Conservation (phyloP, 2,113 vertebrate species). For the Daubentonia madagascariensis region DNA sequence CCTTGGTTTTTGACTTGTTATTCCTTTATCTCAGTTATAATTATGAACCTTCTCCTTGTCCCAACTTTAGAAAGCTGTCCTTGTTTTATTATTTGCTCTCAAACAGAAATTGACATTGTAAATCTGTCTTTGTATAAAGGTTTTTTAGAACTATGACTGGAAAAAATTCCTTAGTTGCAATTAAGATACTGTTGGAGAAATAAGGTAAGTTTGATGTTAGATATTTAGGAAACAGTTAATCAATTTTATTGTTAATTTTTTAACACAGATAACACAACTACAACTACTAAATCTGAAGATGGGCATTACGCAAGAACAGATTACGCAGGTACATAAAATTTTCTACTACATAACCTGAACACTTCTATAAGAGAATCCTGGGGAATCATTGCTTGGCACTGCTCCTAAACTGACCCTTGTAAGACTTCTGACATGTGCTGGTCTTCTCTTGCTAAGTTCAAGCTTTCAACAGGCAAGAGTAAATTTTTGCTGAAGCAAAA, state of each 20-base stretch:
- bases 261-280: constrained; percentile 90
- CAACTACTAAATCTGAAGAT: constrained; percentile 92
- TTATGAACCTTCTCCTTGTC: not conserved
- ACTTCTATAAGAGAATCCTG: not conserved
- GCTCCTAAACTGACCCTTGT: not conserved
- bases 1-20: not conserved
- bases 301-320: constrained; percentile 95
- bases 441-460: not conserved
- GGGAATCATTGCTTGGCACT: not conserved
- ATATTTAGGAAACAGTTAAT: not conserved
- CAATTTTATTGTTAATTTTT: constrained; percentile 57
- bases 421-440: not conserved
- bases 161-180: not conserved
- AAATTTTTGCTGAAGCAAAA: constrained; percentile 44
- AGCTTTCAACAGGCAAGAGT: not conserved
- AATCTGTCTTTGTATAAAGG: not conserved
- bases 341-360: not conserved
- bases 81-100: not conserved
- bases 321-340: constrained; percentile 88
- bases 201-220: not conserved
- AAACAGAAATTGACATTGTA: not conserved
- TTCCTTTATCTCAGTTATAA: not conserved
- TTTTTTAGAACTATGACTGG: not conserved
- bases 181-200: not conserved
- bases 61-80: not conserved